Conservation (phyloP, 2,113 vertebrate species). For the Passerina amoena region DNA sequence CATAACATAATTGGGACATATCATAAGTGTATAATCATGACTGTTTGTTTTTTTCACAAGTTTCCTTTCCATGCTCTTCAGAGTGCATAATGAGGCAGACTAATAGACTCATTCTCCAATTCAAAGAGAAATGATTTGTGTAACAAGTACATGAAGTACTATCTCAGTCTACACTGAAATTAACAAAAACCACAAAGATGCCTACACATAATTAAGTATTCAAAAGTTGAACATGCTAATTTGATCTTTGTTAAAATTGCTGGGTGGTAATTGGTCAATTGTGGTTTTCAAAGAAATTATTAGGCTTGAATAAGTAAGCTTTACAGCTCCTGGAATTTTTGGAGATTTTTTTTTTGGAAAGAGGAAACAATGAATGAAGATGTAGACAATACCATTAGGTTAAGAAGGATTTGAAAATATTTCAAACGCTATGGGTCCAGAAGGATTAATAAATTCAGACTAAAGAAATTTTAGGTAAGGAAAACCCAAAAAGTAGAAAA, state of each 20-base stretch:
- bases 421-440: not conserved
- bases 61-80: not conserved
- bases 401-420: not conserved
- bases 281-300: not conserved
- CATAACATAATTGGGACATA: not conserved
- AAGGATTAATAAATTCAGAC: not conserved
- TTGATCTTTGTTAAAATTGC: not conserved
- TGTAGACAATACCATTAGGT: rapidly evolving
- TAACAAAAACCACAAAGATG: not conserved
- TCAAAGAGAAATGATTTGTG: not conserved
- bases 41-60: not conserved
- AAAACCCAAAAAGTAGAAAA: not conserved
- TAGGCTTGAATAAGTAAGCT: not conserved
- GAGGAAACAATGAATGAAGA: not conserved
- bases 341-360: not conserved
- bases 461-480: not conserved
- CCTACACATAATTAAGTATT: not conserved
- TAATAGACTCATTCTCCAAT: not conserved
- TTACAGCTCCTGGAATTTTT: not conserved
- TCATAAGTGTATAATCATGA: not conserved
- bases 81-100: not conserved
- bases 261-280: not conserved
- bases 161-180: not conserved
- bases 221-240: not conserved
- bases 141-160: not conserved